These are phyloP conservation scores for Hemiscyllium ocellatum DNA, from an alignment of 2,113 vertebrate species.

Conservation along the genomic window DNA sequence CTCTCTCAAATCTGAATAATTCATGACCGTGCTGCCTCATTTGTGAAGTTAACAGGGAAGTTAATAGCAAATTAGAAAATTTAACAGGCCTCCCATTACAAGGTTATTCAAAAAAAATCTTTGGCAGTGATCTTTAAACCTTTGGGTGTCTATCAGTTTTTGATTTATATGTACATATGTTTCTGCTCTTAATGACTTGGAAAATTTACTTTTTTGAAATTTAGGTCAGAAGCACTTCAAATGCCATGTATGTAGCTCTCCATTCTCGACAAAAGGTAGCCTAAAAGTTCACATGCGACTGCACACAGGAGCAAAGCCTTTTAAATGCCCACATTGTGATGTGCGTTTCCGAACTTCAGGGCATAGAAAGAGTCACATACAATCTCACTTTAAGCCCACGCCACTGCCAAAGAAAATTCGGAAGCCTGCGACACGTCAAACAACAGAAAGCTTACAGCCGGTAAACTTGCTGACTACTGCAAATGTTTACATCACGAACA, in stretches of 20 bases:
- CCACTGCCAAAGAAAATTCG: conserved; percentile 68
- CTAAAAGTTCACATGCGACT: conserved; percentile 98
- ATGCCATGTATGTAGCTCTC: conserved; percentile 94
- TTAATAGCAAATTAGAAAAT: background rate
- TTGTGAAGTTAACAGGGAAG: background rate
- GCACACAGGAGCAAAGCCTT: conserved; percentile 94
- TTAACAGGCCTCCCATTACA: background rate
- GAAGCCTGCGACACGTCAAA: conserved; percentile 50
- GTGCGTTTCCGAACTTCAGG: conserved; percentile 92
- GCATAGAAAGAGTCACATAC: conserved; percentile 95
- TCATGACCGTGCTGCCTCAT: background rate
- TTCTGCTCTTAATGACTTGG: background rate
- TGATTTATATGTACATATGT: background rate
- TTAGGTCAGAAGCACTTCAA: conserved; percentile 93
- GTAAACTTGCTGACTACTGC: conserved; percentile 66
- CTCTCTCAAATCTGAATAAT: background rate
- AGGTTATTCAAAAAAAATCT: background rate
- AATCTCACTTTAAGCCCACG: conserved; percentile 74
- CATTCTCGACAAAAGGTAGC: conserved; percentile 96
- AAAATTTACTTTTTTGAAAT: conserved; percentile 29
- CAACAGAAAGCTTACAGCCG: conserved; percentile 64
- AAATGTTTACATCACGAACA: conserved; percentile 83
- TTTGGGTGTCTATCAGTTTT: background rate
- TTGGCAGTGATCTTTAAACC: background rate
- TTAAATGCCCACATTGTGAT: conserved; percentile 94